phyloP scores from a whole-genome alignment of 2,113 vertebrate genomes.

The Drymodes brunneopygia region DNA sequence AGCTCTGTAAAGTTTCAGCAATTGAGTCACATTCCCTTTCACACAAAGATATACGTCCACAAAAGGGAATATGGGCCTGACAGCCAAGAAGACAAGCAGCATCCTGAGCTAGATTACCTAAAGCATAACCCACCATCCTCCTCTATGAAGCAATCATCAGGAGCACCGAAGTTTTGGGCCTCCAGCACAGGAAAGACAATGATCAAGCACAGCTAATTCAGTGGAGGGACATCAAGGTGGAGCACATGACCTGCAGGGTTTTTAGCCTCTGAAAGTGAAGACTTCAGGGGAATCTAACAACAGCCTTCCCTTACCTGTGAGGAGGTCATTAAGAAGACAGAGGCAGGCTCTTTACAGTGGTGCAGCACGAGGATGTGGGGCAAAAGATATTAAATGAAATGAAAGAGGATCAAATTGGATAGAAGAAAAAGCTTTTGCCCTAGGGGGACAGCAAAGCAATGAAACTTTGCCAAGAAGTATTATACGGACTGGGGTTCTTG shows the following conservation, averaged over 20 bases:
- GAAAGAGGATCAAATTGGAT: background rate
- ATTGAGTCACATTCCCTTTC: background rate
- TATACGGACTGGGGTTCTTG: background rate
- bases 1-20: background rate
- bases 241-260: background rate
- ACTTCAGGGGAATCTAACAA: background rate
- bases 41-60: background rate
- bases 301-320: background rate
- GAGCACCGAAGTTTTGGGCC: background rate
- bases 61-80: background rate
- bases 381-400: background rate
- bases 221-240: background rate
- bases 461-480: background rate
- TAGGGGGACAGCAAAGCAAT: background rate
- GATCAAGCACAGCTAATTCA: background rate
- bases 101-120: background rate
- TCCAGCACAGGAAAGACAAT: background rate
- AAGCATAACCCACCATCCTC: background rate
- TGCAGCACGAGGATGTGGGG: background rate
- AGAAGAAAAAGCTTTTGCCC: background rate
- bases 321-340: background rate
- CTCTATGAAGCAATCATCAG: background rate
- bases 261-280: background rate
- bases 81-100: background rate
- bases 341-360: background rate